Conservation (phyloP, 2,888 invertebrate genomes). For the Hypolimnas misippus region DNA sequence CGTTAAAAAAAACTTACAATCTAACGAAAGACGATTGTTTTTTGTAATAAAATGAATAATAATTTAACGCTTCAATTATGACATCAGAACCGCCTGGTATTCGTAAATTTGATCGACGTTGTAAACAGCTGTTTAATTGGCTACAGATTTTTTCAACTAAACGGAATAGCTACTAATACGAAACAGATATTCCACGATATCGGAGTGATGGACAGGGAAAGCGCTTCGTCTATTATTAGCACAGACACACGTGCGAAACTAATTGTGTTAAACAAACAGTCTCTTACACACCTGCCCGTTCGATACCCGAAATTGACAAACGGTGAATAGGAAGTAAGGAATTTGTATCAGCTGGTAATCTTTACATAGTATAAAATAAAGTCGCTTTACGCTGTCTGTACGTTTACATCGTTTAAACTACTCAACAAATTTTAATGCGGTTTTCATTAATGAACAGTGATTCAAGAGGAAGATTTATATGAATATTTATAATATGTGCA, state of each 20-base stretch:
- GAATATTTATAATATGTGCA: too few species aligned
- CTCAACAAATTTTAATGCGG: too few species aligned
- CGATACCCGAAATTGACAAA: slow-evolving; percentile 33
- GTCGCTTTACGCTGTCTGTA: too few species aligned
- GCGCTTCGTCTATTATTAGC: slow-evolving; percentile 69
- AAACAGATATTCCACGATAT: slow-evolving; percentile 68
- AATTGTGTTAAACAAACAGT: slow-evolving; percentile 80
- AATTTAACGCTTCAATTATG: slow-evolving; percentile 26
- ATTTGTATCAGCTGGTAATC: slow-evolving; percentile 27
- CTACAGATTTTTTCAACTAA: slow-evolving; percentile 46
- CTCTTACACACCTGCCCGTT: slow-evolving; percentile 62
- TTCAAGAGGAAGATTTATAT: too few species aligned
- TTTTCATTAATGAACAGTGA: too few species aligned
- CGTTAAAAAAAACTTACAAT: too few species aligned
- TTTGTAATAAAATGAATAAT: not conserved
- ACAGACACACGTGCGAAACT: slow-evolving; percentile 69
- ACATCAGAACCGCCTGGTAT: slow-evolving; percentile 30
- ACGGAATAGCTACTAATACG: slow-evolving; percentile 55
- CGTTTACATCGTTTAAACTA: too few species aligned
- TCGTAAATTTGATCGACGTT: slow-evolving; percentile 39
- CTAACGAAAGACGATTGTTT: not conserved
- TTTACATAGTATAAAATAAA: too few species aligned
- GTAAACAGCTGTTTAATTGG: slow-evolving; percentile 50
- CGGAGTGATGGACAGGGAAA: slow-evolving; percentile 74
- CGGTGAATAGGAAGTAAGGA: slow-evolving; percentile 13